Percentiles rank a stretch among this genome's conserved stretches.
Evolutionary conservation across 2,888 invertebrate species (phyloP).

Genomic region (Mimachlamys varia): DNA sequence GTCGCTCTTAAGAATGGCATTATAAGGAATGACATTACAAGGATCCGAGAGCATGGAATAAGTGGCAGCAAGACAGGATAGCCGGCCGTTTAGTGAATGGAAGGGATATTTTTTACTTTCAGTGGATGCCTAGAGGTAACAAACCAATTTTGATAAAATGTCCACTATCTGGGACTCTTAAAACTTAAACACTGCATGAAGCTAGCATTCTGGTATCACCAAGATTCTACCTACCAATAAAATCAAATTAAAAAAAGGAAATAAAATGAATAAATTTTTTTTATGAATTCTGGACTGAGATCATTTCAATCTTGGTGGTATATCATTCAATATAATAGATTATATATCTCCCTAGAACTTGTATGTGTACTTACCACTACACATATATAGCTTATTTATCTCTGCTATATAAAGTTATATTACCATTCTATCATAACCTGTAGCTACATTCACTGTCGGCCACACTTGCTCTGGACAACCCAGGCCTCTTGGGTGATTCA

Average conservation of each 20-base stretch:
- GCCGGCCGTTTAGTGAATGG: not conserved
- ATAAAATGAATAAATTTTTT: not conserved
- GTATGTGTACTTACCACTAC: not conserved
- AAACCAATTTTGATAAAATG: not conserved
- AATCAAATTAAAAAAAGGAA: not conserved
- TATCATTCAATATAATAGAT: not conserved
- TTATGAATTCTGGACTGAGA: not conserved
- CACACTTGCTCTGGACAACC: not conserved
- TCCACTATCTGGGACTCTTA: not conserved
- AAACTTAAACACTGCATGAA: constrained; percentile 15
- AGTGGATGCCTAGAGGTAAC: not conserved
- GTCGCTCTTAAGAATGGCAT: not conserved
- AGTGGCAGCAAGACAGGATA: not conserved
- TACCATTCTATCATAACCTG: not conserved
- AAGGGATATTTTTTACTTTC: not conserved
- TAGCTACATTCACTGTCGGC: not conserved
- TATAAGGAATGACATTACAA: not conserved
- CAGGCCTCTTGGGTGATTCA: not conserved
- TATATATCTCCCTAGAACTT: not conserved
- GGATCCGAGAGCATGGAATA: not conserved
- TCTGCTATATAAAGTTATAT: not conserved
- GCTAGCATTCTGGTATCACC: not conserved
- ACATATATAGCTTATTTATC: not conserved
- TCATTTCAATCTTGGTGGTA: constrained; percentile 11
- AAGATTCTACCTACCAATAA: not conserved